These are phyloP conservation scores for Lasioglossum oenotherae DNA, from an alignment of 2,888 invertebrate genomes.

Conservation along the genomic window DNA sequence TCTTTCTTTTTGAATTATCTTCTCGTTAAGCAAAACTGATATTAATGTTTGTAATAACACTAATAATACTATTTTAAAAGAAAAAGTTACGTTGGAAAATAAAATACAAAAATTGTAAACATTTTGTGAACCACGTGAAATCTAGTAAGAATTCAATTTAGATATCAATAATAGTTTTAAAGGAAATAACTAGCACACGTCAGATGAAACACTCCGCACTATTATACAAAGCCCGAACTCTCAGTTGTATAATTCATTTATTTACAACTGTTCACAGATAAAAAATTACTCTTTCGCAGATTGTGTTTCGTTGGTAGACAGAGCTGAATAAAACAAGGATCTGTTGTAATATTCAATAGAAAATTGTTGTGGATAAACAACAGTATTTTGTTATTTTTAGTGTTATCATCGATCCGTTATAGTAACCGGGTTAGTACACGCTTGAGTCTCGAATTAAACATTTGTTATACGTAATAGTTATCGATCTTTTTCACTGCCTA, in stretches of 20 bases:
- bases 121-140: no score
- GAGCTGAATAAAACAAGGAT: conserved; percentile 29
- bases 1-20: not conserved
- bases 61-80: not conserved
- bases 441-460: not conserved
- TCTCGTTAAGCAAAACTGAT: not conserved
- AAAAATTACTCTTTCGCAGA: conserved; percentile 7
- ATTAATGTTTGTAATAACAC: not conserved
- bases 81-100: not conserved
- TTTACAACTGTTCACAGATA: conserved; percentile 15
- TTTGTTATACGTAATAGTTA: not conserved
- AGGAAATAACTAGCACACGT: not conserved
- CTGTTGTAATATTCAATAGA: not conserved
- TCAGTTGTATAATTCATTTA: conserved; percentile 5
- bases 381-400: not conserved
- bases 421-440: not conserved
- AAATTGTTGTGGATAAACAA: not conserved
- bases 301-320: conserved; percentile 12
- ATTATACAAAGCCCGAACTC: conserved; percentile 8
- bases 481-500: not conserved
- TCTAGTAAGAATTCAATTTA: no score
- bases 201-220: not conserved
- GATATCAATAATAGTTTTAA: not conserved
- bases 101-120: not conserved
- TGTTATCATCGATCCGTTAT: not conserved